Base-by-base conservation (phyloP, 2,888 invertebrate species). In the Acanthococcus lagerstroemiae region DNA sequence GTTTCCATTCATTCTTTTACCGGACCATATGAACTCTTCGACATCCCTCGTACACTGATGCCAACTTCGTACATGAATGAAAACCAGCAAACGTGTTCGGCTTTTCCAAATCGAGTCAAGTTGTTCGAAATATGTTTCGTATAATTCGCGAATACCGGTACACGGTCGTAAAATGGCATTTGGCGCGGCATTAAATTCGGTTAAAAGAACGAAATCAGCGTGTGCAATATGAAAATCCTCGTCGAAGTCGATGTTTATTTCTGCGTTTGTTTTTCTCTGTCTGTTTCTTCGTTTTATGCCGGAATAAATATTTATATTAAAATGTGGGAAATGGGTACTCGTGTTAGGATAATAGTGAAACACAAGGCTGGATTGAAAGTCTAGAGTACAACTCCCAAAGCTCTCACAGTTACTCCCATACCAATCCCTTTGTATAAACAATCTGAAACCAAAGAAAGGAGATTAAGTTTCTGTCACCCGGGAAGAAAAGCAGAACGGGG, bases 381-480 rank as follows among this genome's bases (percentile, higher is more conserved):
- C 44, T 63, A 63, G 54, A 52, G 63, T 52, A 21, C 54, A 63
- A 54, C 63, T 63, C 63, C 63, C 63, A 63, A 52, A 52, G 52
- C 52, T 52, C 52, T 63, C 63, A 52, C 50, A 37, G 37, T n/a
- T 54, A 30, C 54, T 63, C 52, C 63, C 52, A 52, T 25, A 52
- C 54, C 52, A 63, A 63, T 63, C 52, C 63, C 54, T 27, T 63
- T 63, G 63, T 63, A 63, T 63, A 63, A 63, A 63, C 63, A 63
- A 63, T 63, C 52, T 54, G 37, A 50, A 30, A 52, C 63, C 63
- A 54, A 63, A 63, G 63, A 63, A 63, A 63, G 54, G 54, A 50
- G 63, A 63, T 63, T 63, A 63, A 63, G 63, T 63, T 63, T 63
- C 54, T 63, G 63, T 63, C 63, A 63, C 63, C 52, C 37, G 24